A percentile compares a stretch with the other conserved stretches of the same genome.
These are phyloP conservation scores for Aethes cnicana DNA, from an alignment of 2,888 invertebrate genomes.

Conservation along the genomic window DNA sequence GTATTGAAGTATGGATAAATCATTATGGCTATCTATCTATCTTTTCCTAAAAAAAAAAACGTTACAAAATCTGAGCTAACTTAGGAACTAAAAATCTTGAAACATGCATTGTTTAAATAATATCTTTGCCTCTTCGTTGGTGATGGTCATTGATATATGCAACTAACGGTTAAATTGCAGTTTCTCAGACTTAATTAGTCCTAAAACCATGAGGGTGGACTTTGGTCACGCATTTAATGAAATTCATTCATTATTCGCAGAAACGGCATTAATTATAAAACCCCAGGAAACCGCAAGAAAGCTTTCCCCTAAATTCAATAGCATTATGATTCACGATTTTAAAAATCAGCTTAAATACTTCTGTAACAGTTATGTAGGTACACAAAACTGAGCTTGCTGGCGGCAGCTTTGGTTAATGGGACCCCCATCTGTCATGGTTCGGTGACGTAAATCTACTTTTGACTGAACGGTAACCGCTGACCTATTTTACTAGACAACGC, in stretches of 20 bases:
- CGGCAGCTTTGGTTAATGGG: conserved; percentile 10
- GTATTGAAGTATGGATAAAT: conserved; percentile 38
- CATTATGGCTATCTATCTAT: too few species aligned
- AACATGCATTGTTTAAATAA: too few species aligned
- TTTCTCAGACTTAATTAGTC: too few species aligned
- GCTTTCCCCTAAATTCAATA: not conserved
- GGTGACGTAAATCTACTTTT: conserved; percentile 37
- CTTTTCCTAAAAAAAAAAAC: too few species aligned
- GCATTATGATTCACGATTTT: not conserved
- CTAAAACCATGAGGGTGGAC: too few species aligned
- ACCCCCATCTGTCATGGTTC: conserved; percentile 32
- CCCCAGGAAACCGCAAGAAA: conserved; percentile 1
- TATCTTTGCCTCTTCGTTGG: too few species aligned
- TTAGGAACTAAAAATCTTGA: too few species aligned
- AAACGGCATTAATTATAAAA: conserved; percentile 14
- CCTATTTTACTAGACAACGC: conserved; percentile 45
- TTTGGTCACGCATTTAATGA: conserved; percentile 2
- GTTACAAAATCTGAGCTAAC: too few species aligned
- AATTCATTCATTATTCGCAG: not conserved
- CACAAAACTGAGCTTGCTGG: not conserved
- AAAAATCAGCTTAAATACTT: not conserved
- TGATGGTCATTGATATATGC: too few species aligned
- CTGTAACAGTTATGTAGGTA: not conserved
- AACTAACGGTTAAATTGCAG: too few species aligned
- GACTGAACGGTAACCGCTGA: conserved; percentile 43